These are phyloP conservation scores for Halcyon badia DNA, from an alignment of 2,797 vertebrate species.

Conservation along the genomic window DNA sequence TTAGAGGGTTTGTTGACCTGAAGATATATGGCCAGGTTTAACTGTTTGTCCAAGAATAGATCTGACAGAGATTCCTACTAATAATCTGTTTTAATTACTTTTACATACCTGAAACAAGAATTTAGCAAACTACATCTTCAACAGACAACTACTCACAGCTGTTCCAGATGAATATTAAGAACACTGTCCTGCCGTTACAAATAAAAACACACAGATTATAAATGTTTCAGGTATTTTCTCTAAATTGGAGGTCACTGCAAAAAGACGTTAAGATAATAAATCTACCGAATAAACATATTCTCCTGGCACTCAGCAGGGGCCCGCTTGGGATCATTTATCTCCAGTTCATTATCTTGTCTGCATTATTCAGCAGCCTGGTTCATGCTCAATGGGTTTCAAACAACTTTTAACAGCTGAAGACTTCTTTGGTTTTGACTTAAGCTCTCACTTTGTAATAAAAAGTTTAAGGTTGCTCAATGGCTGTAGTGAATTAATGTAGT, in stretches of 20 bases:
- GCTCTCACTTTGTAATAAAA: conserved; percentile 74
- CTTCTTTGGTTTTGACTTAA: conserved; percentile 78
- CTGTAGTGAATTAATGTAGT: conserved; percentile 6
- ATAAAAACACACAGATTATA: conserved; percentile 70
- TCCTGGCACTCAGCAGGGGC: conserved; percentile 77
- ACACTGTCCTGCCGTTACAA: neutral
- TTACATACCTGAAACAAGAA: neutral
- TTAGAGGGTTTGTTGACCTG: neutral
- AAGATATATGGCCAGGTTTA: neutral
- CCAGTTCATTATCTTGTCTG: conserved; percentile 86
- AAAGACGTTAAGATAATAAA: conserved; percentile 86
- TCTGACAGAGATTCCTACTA: neutral
- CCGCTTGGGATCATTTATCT: conserved; percentile 83
- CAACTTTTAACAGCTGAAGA: conserved; percentile 79
- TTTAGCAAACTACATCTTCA: neutral
- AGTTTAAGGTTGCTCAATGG: conserved; percentile 49
- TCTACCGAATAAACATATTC: conserved; percentile 82
- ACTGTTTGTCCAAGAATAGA: neutral
- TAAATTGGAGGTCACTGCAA: conserved; percentile 86
- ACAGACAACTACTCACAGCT: neutral
- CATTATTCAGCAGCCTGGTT: conserved; percentile 83
- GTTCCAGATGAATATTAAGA: neutral
- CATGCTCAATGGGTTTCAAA: conserved; percentile 85
- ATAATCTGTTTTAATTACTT: neutral
- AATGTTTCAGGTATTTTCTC: conserved; percentile 82